A percentile compares a stretch with the other conserved stretches of the same genome.
phyloP scores from a whole-genome alignment of 2,888 invertebrate species.

The Trilocha varians region DNA sequence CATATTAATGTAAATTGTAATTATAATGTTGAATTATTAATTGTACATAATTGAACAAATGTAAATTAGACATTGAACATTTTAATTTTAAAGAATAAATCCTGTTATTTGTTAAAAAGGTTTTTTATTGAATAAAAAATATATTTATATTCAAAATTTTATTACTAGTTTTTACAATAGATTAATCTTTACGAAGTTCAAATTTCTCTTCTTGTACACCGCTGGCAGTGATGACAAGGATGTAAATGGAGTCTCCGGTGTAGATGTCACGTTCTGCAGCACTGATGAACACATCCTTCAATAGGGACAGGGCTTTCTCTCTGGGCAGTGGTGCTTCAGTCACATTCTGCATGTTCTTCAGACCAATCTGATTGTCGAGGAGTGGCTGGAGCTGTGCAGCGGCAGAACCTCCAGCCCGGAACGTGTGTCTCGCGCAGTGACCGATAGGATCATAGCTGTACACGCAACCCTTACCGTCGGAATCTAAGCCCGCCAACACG shows the following conservation, averaged over 20 bases:
- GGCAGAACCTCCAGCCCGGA: slow-evolving; percentile 92
- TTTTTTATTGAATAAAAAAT: slow-evolving; percentile 16
- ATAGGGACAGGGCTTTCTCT: slow-evolving; percentile 86
- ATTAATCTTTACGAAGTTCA: slow-evolving; percentile 90
- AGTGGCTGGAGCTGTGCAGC: slow-evolving; percentile 93
- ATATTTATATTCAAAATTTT: slow-evolving; percentile 17
- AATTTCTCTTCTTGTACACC: slow-evolving; percentile 85
- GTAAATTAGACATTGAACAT: slow-evolving; percentile 53
- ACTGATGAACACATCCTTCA: slow-evolving; percentile 97
- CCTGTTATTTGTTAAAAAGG: slow-evolving; percentile 45
- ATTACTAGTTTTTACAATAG: slow-evolving; percentile 19
- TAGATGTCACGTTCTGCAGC: slow-evolving; percentile 98
- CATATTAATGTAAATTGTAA: slow-evolving; percentile 32
- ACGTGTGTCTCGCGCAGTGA: slow-evolving; percentile 88
- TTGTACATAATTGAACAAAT: slow-evolving; percentile 65
- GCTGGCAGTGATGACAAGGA: slow-evolving; percentile 90
- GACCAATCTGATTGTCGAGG: slow-evolving; percentile 95
- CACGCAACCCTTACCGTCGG: slow-evolving; percentile 93
- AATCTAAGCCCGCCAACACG: slow-evolving; percentile 93
- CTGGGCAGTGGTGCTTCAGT: slow-evolving; percentile 76
- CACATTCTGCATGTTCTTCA: slow-evolving; percentile 87
- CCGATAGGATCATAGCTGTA: slow-evolving; percentile 99
- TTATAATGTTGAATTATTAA: slow-evolving; percentile 29
- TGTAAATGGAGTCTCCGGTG: slow-evolving; percentile 92
- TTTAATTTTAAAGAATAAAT: slow-evolving; percentile 52